Percentiles rank a stretch among this genome's conserved stretches.
Evolutionary conservation across 2,888 invertebrate species (phyloP).

Genomic region (Lomographa bimaculata): DNA sequence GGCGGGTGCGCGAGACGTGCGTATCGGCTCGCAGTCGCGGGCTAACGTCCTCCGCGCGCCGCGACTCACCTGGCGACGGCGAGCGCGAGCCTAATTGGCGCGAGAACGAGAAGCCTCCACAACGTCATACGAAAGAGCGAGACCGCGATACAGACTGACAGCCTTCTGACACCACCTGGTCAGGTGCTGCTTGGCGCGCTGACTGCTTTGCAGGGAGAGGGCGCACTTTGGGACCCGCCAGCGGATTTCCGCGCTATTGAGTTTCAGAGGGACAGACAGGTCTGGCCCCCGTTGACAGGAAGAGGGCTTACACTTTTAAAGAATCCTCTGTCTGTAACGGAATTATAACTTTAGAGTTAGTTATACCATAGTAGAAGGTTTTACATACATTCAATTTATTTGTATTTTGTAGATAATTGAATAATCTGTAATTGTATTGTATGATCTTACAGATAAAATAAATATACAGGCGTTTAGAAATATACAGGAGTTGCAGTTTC

Average conservation of each 20-base stretch:
- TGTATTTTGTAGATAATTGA: no score
- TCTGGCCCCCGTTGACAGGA: conserved; percentile 50
- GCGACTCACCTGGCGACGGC: conserved; percentile 59
- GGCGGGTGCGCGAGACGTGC: conserved; percentile 46
- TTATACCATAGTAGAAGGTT: no score
- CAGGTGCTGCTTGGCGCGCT: not conserved
- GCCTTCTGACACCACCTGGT: conserved; percentile 64
- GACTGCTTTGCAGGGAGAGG: conserved; percentile 28
- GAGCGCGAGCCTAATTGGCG: conserved; percentile 57
- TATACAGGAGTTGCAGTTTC: no score
- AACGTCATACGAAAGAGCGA: conserved; percentile 52
- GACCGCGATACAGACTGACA: conserved; percentile 52
- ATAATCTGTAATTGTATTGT: no score
- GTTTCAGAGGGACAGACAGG: conserved; percentile 48
- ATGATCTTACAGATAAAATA: no score
- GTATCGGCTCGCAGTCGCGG: conserved; percentile 62
- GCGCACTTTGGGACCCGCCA: conserved; percentile 50
- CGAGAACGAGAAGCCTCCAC: conserved; percentile 55
- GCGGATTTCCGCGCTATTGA: conserved; percentile 73
- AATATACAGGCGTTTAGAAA: no score
- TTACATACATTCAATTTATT: no score
- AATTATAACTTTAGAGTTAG: conserved; percentile 26
- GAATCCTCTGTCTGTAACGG: conserved; percentile 31
- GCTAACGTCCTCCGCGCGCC: conserved; percentile 64
- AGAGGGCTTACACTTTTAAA: conserved; percentile 43